Evolutionary conservation across 2,113 vertebrate species (phyloP).

Genomic region (Ibidorhyncha struthersii): DNA sequence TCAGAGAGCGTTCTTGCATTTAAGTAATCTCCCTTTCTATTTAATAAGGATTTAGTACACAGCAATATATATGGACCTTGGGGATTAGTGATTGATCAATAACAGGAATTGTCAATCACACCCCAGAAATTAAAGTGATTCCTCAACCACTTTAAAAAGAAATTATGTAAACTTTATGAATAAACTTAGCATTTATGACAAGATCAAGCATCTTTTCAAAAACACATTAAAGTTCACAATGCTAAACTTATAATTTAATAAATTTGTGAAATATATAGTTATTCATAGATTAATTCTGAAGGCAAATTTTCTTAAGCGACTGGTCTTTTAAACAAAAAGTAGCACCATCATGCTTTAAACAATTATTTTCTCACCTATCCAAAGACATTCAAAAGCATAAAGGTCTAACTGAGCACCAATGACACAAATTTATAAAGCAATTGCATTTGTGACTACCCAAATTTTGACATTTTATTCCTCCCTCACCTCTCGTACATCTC

Average conservation of each 20-base stretch:
- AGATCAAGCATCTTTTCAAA: neutral
- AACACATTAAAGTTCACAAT: neutral
- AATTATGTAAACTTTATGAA: neutral
- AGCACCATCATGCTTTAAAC: neutral
- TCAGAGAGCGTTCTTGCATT: neutral
- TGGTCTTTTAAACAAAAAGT: neutral
- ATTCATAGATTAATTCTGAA: neutral
- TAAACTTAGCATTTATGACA: neutral
- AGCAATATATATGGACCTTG: neutral
- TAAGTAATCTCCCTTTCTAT: neutral
- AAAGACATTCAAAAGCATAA: neutral
- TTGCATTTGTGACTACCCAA: neutral
- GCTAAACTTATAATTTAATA: neutral
- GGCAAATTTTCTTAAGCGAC: neutral
- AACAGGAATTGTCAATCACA: neutral
- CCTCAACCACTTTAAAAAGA: neutral
- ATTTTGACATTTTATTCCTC: neutral
- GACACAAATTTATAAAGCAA: neutral
- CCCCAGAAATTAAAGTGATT: neutral
- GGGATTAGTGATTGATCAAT: neutral
- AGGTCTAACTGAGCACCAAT: neutral
- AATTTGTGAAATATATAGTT: neutral
- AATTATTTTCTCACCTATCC: neutral
- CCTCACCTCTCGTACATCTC: constrained; percentile 92
- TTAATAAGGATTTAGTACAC: neutral